Conservation (phyloP, 2,888 invertebrate species). For the Eupithecia insigniata region DNA sequence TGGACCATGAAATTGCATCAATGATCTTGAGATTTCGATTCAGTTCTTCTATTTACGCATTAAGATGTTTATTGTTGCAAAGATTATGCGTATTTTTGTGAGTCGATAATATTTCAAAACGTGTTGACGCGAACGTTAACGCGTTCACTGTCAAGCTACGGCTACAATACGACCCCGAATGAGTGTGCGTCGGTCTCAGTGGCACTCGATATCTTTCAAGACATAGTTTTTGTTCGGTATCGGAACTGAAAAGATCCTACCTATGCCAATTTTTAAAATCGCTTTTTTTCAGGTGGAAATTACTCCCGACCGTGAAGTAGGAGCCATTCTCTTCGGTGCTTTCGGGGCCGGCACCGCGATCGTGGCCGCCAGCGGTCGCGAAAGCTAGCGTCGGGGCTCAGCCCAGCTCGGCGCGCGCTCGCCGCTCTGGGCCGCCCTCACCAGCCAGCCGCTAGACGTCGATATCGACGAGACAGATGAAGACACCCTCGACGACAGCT, state of each 20-base stretch:
- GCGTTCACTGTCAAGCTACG: background rate
- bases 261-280: background rate
- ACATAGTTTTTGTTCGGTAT: background rate
- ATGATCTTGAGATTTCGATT: slow-evolving; percentile 23
- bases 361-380: slow-evolving; percentile 73
- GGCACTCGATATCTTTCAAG: background rate
- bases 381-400: slow-evolving; percentile 85
- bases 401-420: slow-evolving; percentile 83
- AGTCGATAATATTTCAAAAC: background rate
- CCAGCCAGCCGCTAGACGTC: slow-evolving; percentile 85
- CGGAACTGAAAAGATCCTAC: background rate
- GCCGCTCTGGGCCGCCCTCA: slow-evolving; percentile 92
- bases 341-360: slow-evolving; percentile 74
- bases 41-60: background rate
- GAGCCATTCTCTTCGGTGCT: slow-evolving; percentile 70
- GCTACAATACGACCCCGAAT: background rate
- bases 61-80: background rate
- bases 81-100: background rate
- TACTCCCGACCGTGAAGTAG: slow-evolving; percentile 81
- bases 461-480: slow-evolving; percentile 62
- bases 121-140: too few species aligned
- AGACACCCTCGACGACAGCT: slow-evolving; percentile 76
- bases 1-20: slow-evolving; percentile 27
- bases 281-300: slow-evolving; percentile 68
- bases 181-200: background rate